Evolutionary conservation across 2,113 vertebrate species (phyloP).

Genomic region (Eulacestoma nigropectus): DNA sequence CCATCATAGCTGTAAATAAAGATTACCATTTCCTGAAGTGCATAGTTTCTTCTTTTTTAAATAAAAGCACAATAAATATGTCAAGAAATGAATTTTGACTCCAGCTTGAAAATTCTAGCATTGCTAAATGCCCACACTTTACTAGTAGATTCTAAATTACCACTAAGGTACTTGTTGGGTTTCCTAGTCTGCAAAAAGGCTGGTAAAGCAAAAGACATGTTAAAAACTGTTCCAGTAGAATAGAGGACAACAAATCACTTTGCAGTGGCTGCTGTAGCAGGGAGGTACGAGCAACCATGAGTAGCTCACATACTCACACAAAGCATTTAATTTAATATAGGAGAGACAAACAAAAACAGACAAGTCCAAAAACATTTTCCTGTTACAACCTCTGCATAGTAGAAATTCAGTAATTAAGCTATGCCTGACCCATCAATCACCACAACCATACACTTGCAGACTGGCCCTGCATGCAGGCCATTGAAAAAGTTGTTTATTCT

Average conservation of each 20-base stretch:
- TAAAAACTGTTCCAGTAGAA: neutral
- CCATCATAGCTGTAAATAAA: conserved; percentile 14
- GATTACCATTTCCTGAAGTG: neutral
- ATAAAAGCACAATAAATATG: neutral
- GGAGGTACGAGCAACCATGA: neutral
- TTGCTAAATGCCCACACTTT: neutral
- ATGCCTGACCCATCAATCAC: neutral
- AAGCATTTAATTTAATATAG: neutral
- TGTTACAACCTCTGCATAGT: neutral
- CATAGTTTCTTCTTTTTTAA: neutral
- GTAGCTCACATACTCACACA: neutral
- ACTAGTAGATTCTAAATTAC: neutral
- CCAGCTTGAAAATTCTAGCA: neutral
- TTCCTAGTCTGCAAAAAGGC: neutral
- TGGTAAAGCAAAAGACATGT: neutral
- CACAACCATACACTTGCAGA: neutral
- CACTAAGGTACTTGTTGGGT: neutral
- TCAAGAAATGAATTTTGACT: neutral
- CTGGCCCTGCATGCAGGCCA: neutral
- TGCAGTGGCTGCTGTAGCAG: neutral
- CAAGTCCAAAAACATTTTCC: neutral
- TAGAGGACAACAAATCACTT: neutral
- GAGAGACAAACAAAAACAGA: neutral
- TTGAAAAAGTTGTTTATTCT: neutral
- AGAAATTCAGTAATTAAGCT: neutral